phyloP scores from a whole-genome alignment of 1,140 invertebrate genomes.

The Lepidurus arcticus region DNA sequence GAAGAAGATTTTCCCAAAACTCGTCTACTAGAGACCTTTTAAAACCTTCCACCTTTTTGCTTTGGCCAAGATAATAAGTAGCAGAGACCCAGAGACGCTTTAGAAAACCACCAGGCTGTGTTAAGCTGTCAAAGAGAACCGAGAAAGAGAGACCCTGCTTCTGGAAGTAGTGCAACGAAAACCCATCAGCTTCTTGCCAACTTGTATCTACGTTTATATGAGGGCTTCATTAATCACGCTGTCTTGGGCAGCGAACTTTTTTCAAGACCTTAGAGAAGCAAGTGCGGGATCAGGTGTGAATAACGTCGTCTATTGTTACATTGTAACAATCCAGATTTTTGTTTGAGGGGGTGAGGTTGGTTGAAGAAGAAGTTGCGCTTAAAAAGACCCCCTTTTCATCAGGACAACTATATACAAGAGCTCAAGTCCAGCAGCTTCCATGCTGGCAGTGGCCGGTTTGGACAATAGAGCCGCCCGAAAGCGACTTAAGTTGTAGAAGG shows the following conservation, averaged over 20 bases:
- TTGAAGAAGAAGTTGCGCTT: background rate
- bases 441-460: background rate
- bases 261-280: background rate
- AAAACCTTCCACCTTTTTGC: background rate
- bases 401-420: background rate
- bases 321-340: background rate
- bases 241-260: background rate
- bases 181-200: slow-evolving; percentile 4
- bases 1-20: background rate
- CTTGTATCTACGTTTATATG: background rate
- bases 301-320: slow-evolving; percentile 15
- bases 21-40: background rate
- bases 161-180: slow-evolving; percentile 12
- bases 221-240: slow-evolving; percentile 18
- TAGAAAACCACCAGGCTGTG: background rate
- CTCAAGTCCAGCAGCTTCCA: slow-evolving; percentile 7
- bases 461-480: slow-evolving; percentile 4
- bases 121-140: background rate
- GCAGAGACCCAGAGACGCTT: slow-evolving; percentile 12
- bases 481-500: background rate
- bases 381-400: background rate
- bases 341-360: background rate
- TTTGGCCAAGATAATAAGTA: slow-evolving; percentile 2
- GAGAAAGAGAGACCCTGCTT: background rate
- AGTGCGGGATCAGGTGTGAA: slow-evolving; percentile 18